phyloP scores from a whole-genome alignment of 2,113 vertebrate species.

The Ifrita kowaldi region DNA sequence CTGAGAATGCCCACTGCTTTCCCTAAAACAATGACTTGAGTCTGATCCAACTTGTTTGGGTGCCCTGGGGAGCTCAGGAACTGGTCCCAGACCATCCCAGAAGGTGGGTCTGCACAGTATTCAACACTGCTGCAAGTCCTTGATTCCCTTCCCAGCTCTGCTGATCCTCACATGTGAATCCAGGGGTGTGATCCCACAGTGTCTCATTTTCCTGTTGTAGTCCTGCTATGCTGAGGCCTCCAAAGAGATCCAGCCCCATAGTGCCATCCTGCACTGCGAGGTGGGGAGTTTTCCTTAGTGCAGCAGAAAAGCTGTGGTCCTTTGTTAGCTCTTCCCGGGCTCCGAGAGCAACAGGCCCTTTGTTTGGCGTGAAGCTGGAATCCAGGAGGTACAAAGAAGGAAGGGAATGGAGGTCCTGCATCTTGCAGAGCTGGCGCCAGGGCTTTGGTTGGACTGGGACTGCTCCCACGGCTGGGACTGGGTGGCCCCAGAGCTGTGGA shows the following conservation, averaged over 20 bases:
- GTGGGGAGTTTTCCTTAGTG: neutral
- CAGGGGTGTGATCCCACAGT: fast-evolving
- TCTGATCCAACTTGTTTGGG: too few species aligned
- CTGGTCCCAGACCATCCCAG: neutral
- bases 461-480: neutral
- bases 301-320: neutral
- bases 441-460: neutral
- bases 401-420: fast-evolving
- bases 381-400: neutral
- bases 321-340: neutral
- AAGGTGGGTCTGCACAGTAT: neutral
- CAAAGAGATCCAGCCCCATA: neutral
- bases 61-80: neutral
- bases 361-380: neutral
- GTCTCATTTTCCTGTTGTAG: fast-evolving
- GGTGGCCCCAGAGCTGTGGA: neutral
- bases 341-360: neutral
- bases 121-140: neutral
- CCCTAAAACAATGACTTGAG: neutral
- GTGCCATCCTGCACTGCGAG: neutral
- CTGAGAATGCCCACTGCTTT: neutral
- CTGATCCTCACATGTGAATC: fast-evolving
- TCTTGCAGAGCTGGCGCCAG: neutral
- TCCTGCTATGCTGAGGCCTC: fast-evolving
- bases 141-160: neutral